These are phyloP conservation scores for Acanthosepion pharaonis DNA, from an alignment of 2,888 invertebrate species.

Conservation along the genomic window DNA sequence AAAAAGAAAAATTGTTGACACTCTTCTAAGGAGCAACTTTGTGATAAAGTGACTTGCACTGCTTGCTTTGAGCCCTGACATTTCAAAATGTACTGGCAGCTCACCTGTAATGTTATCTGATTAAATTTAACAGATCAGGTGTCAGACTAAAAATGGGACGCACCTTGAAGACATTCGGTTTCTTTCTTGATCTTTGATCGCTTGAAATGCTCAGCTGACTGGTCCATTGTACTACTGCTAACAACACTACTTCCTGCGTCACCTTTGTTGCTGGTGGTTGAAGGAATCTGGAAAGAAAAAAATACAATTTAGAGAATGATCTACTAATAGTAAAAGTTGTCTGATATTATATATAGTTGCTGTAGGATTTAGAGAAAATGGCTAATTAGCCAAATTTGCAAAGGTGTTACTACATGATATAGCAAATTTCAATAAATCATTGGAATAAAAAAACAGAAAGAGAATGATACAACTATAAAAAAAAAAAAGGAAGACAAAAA, in stretches of 20 bases:
- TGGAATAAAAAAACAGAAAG: too few relatives aligned
- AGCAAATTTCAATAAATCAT: too few relatives aligned
- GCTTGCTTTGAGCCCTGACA: neutral
- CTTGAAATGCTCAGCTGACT: conserved; percentile 58
- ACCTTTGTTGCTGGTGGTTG: conserved; percentile 60
- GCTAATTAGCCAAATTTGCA: too few relatives aligned
- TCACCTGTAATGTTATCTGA: conserved; percentile 22
- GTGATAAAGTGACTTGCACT: neutral
- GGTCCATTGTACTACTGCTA: conserved; percentile 76
- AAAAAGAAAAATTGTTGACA: neutral
- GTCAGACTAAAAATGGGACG: conserved; percentile 38
- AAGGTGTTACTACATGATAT: too few relatives aligned
- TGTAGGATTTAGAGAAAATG: too few relatives aligned
- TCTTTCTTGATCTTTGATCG: conserved; percentile 70
- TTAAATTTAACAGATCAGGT: conserved; percentile 13
- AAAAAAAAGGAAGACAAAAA: too few relatives aligned
- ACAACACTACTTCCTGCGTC: conserved; percentile 74
- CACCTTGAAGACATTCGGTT: conserved; percentile 55
- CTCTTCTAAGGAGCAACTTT: neutral
- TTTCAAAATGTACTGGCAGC: neutral
- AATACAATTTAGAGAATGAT: neutral
- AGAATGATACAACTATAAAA: too few relatives aligned
- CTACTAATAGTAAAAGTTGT: too few relatives aligned
- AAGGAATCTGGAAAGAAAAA: conserved; percentile 60
- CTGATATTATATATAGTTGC: too few relatives aligned